Conservation (phyloP, 2,888 invertebrate genomes). For the Pollenia angustigena region DNA sequence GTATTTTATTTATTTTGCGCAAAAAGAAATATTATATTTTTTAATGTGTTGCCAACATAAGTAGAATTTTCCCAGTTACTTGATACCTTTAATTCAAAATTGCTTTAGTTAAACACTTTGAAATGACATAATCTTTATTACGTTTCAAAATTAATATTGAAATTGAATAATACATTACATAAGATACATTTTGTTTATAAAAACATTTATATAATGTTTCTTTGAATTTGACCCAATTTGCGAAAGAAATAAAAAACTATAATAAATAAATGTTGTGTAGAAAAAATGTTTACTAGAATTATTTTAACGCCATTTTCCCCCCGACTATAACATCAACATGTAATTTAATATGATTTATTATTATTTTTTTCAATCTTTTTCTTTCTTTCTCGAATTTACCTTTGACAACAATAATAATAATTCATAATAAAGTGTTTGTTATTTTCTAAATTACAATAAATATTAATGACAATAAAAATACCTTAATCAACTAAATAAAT, state of each 20-base stretch:
- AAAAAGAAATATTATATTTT: too few species aligned
- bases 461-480: not conserved
- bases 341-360: slow-evolving; percentile 24
- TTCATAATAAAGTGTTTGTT: not conserved
- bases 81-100: too few species aligned
- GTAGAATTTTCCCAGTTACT: too few species aligned
- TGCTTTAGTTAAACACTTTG: too few species aligned
- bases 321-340: not conserved
- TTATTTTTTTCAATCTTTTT: not conserved
- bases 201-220: too few species aligned
- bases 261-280: not conserved
- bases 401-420: too few species aligned
- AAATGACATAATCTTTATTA: too few species aligned
- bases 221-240: slow-evolving; percentile 22
- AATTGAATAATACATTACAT: too few species aligned
- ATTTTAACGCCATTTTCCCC: not conserved
- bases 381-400: not conserved
- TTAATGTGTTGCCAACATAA: too few species aligned
- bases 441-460: not conserved
- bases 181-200: too few species aligned
- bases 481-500: slow-evolving; percentile 22
- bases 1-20: too few species aligned
- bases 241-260: not conserved
- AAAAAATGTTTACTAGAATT: not conserved
- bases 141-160: too few species aligned